phyloP scores from a whole-genome alignment of 2,888 invertebrate species.

The Exephanes ischioxanthus region DNA sequence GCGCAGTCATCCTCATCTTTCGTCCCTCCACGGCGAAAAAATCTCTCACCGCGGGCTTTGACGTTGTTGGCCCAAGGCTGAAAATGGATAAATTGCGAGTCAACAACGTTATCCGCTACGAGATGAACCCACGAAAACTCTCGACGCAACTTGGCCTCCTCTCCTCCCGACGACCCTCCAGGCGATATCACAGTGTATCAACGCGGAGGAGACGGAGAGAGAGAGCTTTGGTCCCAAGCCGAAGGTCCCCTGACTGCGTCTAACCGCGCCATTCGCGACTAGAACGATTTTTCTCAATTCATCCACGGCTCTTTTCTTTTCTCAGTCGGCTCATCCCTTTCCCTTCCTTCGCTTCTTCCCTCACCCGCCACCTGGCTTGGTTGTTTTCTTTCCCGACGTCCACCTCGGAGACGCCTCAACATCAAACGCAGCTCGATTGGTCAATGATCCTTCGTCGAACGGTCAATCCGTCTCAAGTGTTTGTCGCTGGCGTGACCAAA shows the following conservation, averaged over 20 bases:
- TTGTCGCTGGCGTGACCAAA: neutral
- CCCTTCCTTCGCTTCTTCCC: neutral
- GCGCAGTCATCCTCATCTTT: neutral
- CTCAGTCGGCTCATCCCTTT: neutral
- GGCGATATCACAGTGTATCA: neutral
- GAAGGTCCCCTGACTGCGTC: neutral
- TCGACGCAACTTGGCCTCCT: neutral
- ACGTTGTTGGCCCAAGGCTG: neutral
- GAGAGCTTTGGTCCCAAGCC: neutral
- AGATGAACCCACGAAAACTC: neutral
- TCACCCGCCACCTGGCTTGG: neutral
- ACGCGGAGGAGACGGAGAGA: neutral
- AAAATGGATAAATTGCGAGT: neutral
- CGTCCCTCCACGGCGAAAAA: neutral
- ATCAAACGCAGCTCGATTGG: neutral
- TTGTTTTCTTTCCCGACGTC: neutral
- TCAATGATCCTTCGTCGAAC: neutral
- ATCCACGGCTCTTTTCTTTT: neutral
- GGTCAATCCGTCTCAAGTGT: neutral
- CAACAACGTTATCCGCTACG: neutral
- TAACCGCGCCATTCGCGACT: neutral
- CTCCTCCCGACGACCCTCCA: neutral
- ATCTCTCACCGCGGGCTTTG: neutral
- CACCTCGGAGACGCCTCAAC: neutral
- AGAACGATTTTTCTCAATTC: conserved; percentile 13